Evolutionary conservation across 2,113 vertebrate species (phyloP), one percentile per base, ranked within the genome.

Genomic region (Anarrhichthys ocellatus): DNA sequence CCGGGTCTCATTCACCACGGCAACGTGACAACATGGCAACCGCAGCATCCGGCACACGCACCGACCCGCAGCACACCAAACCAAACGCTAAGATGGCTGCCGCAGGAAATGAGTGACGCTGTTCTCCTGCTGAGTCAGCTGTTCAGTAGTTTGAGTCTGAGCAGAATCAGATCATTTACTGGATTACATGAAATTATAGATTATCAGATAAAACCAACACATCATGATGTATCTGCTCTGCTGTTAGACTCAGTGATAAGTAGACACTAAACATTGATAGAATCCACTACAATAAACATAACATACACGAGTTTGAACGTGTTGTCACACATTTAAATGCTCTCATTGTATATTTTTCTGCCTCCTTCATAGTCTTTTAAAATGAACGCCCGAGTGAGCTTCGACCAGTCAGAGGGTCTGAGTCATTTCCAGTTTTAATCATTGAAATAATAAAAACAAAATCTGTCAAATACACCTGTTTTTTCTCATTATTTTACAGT

Each of bases 61-160:
- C 38, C 65, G 9, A 65, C 9, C 58, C 24, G 24, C 59, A 54
- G 52, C 59, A 65, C 34, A 34, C 34, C 34, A 6, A 50, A 78
- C n/a, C 46, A 20, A 50, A 32, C 70, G 1, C 36, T 73, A 91
- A 90, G 78, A 92, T 91, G 88, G 91, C 88, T 78, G 87, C 89
- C 14, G 17, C 73, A 44, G 78, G 72, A 78, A 63, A 69, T 15
- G 73, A 67, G 63, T 34, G 29, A 54, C 10, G 24, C 18, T 0
- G 36, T 69, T 81, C 59, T 68, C 77, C 63, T 74, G 73, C 61
- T 42, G 85, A 54, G 29, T 64, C 54, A 63, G 58, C 17, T 62
- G 6, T 13, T 10, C 18, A 1, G 17, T 9, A 40, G 2, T 27
- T 24, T 29, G n/a, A 46, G 14, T 27, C 2, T n/a, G 36, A 11